Evolutionary conservation across 53 echinoderm and acorn worm species (phyloP), one percentile per base, ranked within the genome.

Genomic region (Arbacia lixula): DNA sequence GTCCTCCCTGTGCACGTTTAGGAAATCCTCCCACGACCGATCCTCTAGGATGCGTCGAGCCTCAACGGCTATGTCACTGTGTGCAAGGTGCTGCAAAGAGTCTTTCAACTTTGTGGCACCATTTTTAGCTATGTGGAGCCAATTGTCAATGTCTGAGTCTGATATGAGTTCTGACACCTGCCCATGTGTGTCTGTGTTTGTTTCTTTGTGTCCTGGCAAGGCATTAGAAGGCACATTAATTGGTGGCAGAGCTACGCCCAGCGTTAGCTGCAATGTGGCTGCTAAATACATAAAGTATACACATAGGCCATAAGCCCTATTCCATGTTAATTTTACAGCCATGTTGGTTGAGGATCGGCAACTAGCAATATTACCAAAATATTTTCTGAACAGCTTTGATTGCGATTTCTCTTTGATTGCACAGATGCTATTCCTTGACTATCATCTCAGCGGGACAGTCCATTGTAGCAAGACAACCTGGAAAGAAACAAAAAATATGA

Each of bases 161-260:
- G 82, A 63, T 5, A 64, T 16, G 21, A 77, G 38, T 49, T 77
- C 78, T 60, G 78, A 77, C 55, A 33, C 21, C 40, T 42, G 64
- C 6, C 62, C 64, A 16, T 64, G 17, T 63, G 29, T 81, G n/a
- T 27, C 31, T 14, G 64, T 16, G 2, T 81, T 64, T 46, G 63
- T 46, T 29, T 63, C 40, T 41, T n/a, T 61, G 49, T 36, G 26
- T 60, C 64, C 82, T 63, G 64, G 82, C 82, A 81, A 62, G 64
- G 62, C 82, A 49, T 63, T 63, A 50, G 78, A 77, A 77, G 78
- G 78, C 60, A 58, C 78, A 60, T 56, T 77, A 37, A 77, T 34
- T 39, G 10, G 43, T 63, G 62, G 82, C 82, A 81, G 64, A 33
- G 46, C 46, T 30, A 81, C 29, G 82, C 82, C 62, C 2, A 50